Evolutionary conservation across 2,888 invertebrate genomes (phyloP).

Genomic region (Erynnis tages): DNA sequence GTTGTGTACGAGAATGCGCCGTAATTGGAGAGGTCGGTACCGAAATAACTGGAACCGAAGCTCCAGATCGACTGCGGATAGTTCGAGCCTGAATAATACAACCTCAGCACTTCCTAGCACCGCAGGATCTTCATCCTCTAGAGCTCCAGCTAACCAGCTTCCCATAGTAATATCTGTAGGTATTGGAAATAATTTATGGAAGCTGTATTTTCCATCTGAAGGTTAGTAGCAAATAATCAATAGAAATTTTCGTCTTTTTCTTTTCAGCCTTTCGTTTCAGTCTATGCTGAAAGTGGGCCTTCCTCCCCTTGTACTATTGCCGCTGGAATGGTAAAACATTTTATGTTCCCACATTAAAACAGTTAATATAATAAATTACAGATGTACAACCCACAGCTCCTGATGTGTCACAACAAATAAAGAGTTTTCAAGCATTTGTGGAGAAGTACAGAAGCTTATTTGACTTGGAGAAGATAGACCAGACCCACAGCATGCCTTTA

Average conservation of each 20-base stretch:
- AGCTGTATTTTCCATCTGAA: conserved; percentile 88
- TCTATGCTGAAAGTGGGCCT: no score
- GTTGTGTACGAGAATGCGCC: conserved; percentile 52
- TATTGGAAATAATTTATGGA: conserved; percentile 85
- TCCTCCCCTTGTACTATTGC: no score
- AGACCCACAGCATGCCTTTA: conserved; percentile 79
- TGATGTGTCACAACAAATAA: conserved; percentile 47
- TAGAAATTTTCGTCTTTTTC: no score
- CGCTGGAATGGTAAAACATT: no score
- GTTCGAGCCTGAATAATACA: conserved; percentile 52
- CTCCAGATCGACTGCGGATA: conserved; percentile 36
- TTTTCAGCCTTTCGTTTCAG: no score
- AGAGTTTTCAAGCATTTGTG: conserved; percentile 55
- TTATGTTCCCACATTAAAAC: no score
- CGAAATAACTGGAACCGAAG: conserved; percentile 57
- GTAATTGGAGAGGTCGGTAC: conserved; percentile 68
- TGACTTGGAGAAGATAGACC: conserved; percentile 81
- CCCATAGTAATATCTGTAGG: conserved; percentile 57
- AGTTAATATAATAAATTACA: conserved; percentile 31
- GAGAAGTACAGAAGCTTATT: conserved; percentile 66
- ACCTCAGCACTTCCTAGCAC: conserved; percentile 42
- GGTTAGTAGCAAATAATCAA: conserved; percentile 68
- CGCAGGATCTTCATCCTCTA: conserved; percentile 46
- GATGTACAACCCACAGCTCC: conserved; percentile 38
- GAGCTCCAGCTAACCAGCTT: conserved; percentile 66